Percentiles rank a stretch among this genome's conserved stretches.
Evolutionary conservation across 2,888 invertebrate genomes (phyloP).

Genomic region (Mythimna ferrago): DNA sequence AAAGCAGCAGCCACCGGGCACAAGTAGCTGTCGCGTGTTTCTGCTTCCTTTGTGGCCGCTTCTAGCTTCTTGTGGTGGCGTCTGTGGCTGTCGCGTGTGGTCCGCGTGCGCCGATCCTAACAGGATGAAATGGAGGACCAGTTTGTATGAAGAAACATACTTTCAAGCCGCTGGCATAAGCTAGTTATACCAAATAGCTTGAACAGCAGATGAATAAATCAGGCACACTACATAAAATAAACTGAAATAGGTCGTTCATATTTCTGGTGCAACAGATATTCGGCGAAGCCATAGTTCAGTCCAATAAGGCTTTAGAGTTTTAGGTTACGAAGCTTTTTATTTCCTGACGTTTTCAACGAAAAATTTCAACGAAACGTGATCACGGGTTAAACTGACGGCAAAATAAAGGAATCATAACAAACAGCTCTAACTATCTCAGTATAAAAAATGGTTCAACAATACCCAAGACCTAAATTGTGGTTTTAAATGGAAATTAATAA

Average conservation of each 20-base stretch:
- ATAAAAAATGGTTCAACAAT: neutral
- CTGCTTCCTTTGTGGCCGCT: no score
- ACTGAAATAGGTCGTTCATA: neutral
- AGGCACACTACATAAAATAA: neutral
- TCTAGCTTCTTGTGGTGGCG: no score
- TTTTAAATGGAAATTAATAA: neutral
- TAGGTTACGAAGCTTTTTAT: slow-evolving; percentile 2
- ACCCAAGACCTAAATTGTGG: neutral
- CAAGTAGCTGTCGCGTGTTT: no score
- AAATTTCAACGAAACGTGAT: slow-evolving; percentile 3
- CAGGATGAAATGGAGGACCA: no score
- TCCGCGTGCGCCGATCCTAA: no score
- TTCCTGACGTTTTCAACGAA: neutral
- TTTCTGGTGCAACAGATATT: slow-evolving; percentile 6
- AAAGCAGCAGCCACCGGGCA: no score
- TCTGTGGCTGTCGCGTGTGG: no score
- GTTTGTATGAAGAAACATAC: no score
- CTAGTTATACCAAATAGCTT: neutral
- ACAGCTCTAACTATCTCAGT: neutral
- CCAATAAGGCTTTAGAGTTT: slow-evolving; percentile 11
- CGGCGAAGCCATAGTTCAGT: neutral
- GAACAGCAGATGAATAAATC: neutral
- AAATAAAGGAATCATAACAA: slow-evolving; percentile 2
- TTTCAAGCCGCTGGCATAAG: no score
- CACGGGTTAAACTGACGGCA: neutral